Evolutionary conservation across 2,888 invertebrate genomes (phyloP).

Genomic region (Rhabditophanes sp.): DNA sequence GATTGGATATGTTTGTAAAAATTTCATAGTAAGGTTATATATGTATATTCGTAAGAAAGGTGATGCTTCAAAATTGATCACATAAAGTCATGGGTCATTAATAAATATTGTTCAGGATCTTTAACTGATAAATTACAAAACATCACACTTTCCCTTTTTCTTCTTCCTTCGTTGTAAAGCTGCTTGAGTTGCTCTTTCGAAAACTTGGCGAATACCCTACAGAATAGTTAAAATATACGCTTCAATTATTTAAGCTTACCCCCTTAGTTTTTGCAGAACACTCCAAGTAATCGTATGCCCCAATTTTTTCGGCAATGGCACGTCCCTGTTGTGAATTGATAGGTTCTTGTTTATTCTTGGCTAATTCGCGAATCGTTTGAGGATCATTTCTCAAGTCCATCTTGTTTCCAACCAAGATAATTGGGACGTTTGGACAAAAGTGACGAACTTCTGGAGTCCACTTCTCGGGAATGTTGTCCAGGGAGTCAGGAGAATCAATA

Average conservation of each 20-base stretch:
- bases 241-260: no score
- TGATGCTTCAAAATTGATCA: no score
- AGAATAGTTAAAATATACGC: slow-evolving; percentile 3
- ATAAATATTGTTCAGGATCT: no score
- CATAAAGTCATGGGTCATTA: no score
- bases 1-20: no score
- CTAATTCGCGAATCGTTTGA: slow-evolving; percentile 51
- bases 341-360: slow-evolving; percentile 89
- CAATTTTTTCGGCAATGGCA: slow-evolving; percentile 93
- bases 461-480: slow-evolving; percentile 97
- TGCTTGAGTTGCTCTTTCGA: slow-evolving; percentile 93
- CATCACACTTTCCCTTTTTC: no score
- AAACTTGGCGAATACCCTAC: slow-evolving; percentile 88
- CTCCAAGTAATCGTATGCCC: slow-evolving; percentile 91
- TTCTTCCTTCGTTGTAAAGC: slow-evolving; percentile 90
- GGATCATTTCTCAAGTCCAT: slow-evolving; percentile 53
- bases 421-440: slow-evolving; percentile 96
- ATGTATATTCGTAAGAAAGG: no score
- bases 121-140: no score
- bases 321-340: slow-evolving; percentile 90
- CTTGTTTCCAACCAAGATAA: slow-evolving; percentile 93
- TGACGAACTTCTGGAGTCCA: slow-evolving; percentile 68
- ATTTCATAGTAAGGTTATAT: no score
- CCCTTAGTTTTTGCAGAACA: slow-evolving; percentile 99
- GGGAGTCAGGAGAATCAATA: slow-evolving; percentile 90